Evolutionary conservation across 2,888 invertebrate genomes (phyloP).

Genomic region (Aproaerema taeniolella): DNA sequence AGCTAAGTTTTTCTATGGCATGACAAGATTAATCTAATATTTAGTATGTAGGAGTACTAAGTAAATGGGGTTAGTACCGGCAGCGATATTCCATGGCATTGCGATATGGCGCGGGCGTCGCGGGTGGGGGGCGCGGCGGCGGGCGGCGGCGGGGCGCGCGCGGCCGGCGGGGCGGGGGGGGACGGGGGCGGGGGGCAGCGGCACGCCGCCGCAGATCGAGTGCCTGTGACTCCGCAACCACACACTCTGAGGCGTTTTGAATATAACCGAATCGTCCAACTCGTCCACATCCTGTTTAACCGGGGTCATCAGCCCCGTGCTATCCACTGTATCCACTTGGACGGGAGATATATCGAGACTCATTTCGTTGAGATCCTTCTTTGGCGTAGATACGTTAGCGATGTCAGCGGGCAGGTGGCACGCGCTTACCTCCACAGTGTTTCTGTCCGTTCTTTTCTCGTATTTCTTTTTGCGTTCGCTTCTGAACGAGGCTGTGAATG

Average conservation of each 20-base stretch:
- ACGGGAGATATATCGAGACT: slow-evolving; percentile 63
- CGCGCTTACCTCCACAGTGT: slow-evolving; percentile 60
- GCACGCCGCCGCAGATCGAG: slow-evolving; percentile 48
- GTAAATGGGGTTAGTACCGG: slow-evolving; percentile 79
- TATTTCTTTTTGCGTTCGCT: slow-evolving; percentile 73
- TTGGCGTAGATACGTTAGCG: slow-evolving; percentile 58
- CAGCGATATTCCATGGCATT: slow-evolving; percentile 75
- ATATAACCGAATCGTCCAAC: slow-evolving; percentile 56
- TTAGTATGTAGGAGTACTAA: slow-evolving; percentile 69
- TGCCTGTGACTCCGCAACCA: slow-evolving; percentile 57
- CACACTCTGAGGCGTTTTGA: slow-evolving; percentile 64
- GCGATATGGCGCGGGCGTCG: slow-evolving; percentile 69
- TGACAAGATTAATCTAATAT: slow-evolving; percentile 52
- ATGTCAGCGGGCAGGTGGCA: slow-evolving; percentile 49
- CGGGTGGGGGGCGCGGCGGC: slow-evolving; percentile 61
- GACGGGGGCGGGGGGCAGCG: slow-evolving; percentile 24
- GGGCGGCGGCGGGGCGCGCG: slow-evolving; percentile 53
- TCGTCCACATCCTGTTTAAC: slow-evolving; percentile 48
- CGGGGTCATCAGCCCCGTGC: slow-evolving; percentile 51
- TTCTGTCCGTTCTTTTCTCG: slow-evolving; percentile 59
- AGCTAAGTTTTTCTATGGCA: slow-evolving; percentile 37
- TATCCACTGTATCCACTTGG: slow-evolving; percentile 67
- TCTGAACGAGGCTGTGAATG: slow-evolving; percentile 72
- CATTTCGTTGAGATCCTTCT: slow-evolving; percentile 54
- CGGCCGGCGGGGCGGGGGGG: slow-evolving; percentile 28